Percentiles rank a stretch among this genome's conserved stretches.
These are phyloP conservation scores for Acestrorhynchus altus DNA, from an alignment of 2,797 vertebrate genomes.

Conservation along the genomic window DNA sequence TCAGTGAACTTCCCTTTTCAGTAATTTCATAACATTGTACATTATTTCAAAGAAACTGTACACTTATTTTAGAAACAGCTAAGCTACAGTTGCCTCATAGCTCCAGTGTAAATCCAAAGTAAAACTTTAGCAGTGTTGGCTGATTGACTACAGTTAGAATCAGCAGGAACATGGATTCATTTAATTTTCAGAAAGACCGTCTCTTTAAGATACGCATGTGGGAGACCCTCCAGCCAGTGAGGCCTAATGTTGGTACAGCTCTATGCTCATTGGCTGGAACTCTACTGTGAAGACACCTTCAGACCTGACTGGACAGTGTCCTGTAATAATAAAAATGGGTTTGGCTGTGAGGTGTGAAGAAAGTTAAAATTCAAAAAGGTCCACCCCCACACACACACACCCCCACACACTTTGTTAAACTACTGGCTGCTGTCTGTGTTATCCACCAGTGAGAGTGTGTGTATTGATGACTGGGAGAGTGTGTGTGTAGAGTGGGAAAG, in stretches of 20 bases:
- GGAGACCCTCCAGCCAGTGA: background rate
- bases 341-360: slow-evolving; percentile 21
- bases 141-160: background rate
- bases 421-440: slow-evolving; percentile 90
- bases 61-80: no score
- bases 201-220: background rate
- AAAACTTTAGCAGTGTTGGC: background rate
- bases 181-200: background rate
- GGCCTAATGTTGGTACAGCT: background rate
- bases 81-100: background rate
- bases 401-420: slow-evolving; percentile 7
- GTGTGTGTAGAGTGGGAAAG: slow-evolving; percentile 83
- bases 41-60: no score
- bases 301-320: background rate
- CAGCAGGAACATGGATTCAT: background rate
- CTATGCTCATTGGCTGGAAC: background rate
- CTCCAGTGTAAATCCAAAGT: background rate
- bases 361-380: slow-evolving; percentile 13
- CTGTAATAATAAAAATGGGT: slow-evolving; percentile 18
- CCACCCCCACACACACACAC: slow-evolving; percentile 20
- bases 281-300: background rate
- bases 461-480: slow-evolving; percentile 82
- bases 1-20: no score
- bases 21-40: no score
- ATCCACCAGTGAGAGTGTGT: slow-evolving; percentile 90